Evolutionary conservation across 2,113 vertebrate genomes (phyloP), one percentile per base, ranked within the genome.

Genomic region (Pedetes capensis): DNA sequence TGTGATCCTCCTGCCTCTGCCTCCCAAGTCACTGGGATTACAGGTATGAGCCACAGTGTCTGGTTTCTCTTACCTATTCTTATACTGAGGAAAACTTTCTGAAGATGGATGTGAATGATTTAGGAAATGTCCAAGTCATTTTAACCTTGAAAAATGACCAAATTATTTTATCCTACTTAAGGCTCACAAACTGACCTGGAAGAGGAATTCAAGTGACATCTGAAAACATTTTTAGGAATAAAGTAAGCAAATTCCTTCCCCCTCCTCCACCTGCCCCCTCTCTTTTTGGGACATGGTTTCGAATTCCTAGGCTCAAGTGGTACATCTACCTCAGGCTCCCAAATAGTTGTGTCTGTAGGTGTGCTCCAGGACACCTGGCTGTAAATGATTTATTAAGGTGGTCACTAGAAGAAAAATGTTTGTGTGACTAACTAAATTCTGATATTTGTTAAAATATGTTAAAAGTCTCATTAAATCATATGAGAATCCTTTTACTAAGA

Each of bases 391-490:
- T 97, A 44, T 63, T 83, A 92, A 55, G 27, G 25, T 68, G 44
- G 75, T 37, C 68, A 68, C 20, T 75, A 76, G 27, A 59, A 95
- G 68, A 84, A 94, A 96, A 86, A 86, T 4, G 5, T 66, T 83
- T 80, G 42, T 44, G 5, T 69, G 47, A n/a, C 32, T 83, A 93
- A 42, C 89, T 93, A 87, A 87, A 93, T 94, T 89, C 49, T 85
- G 64, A 68, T 44, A 90, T 8, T 74, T 47, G 88, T 34, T 78
- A 68, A 87, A 92, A 85, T 8, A 78, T 47, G 88, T 34, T 78
- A 68, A 87, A 92, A 85, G 66, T 91, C 25, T 87, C 16, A 8
- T 87, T 13, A 91, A 80, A 74, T 78, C 32, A 78, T 42, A 47
- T 27, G 79, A 87, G 23, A 57, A 34, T 66, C 17, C 8, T 71